Conservation (phyloP, 2,888 invertebrate species). For the Cephus pygmeus region DNA sequence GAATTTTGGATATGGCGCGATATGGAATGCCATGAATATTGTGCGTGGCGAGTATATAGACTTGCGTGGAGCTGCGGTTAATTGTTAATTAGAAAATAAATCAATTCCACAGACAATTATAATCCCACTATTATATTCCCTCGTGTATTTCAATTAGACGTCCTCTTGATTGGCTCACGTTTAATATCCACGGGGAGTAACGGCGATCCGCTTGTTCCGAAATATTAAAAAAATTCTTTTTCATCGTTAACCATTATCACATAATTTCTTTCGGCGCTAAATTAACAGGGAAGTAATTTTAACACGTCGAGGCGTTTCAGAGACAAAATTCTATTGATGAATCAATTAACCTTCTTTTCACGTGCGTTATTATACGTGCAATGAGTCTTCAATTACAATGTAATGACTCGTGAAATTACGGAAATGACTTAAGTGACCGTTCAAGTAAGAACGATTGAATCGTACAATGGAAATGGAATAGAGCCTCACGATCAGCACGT, state of each 20-base stretch:
- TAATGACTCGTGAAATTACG: background rate
- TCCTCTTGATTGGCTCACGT: background rate
- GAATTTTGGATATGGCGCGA: background rate
- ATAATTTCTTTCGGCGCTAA: background rate
- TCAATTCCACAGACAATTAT: slow-evolving; percentile 51
- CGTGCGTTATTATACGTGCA: background rate
- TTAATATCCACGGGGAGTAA: background rate
- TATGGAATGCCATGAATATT: background rate
- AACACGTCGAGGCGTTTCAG: background rate
- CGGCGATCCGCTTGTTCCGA: background rate
- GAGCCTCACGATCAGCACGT: background rate
- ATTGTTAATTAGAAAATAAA: slow-evolving; percentile 55
- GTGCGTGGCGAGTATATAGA: background rate
- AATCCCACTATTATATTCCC: slow-evolving; percentile 24
- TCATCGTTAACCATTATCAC: background rate
- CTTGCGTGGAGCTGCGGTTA: slow-evolving; percentile 22
- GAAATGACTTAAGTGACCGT: background rate
- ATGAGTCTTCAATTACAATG: background rate
- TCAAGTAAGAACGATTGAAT: background rate
- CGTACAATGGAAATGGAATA: background rate
- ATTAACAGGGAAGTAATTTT: background rate
- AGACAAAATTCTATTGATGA: background rate
- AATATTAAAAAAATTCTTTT: no score
- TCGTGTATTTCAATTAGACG: background rate
- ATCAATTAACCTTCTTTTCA: background rate